Conservation (phyloP, 2,113 vertebrate species). For the Sylvilagus bachmani region DNA sequence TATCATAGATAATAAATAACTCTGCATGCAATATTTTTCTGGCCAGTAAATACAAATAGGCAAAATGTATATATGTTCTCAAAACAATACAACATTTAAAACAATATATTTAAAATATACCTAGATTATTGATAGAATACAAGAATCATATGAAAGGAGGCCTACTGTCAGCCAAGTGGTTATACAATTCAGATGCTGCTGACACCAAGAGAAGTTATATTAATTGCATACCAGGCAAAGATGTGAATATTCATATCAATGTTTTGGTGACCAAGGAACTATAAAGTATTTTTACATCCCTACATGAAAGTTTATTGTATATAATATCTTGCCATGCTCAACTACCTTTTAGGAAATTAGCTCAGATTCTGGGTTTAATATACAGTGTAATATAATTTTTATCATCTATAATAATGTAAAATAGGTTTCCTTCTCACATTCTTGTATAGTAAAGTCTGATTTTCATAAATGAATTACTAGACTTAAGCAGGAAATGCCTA, state of each 20-base stretch:
- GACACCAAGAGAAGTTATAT: neutral
- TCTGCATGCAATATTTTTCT: neutral
- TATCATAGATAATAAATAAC: neutral
- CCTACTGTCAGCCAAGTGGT: neutral
- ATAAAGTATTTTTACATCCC: neutral
- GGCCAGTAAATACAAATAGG: neutral
- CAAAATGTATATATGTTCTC: neutral
- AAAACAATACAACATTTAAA: constrained; percentile 20
- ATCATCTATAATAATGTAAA: neutral
- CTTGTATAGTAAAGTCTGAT: neutral
- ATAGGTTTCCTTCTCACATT: neutral
- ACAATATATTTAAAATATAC: neutral
- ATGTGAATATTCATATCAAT: neutral
- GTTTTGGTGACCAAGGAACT: neutral
- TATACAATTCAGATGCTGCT: neutral
- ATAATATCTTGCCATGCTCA: neutral
- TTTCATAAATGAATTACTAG: neutral
- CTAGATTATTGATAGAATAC: neutral
- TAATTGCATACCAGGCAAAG: neutral
- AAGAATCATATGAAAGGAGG: neutral
- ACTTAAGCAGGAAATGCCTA: neutral
- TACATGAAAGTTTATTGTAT: neutral
- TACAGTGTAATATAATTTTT: neutral
- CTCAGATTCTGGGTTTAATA: neutral
- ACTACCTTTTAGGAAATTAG: neutral